Evolutionary conservation across 2,888 invertebrate species (phyloP).

Genomic region (Orgyia antiqua): DNA sequence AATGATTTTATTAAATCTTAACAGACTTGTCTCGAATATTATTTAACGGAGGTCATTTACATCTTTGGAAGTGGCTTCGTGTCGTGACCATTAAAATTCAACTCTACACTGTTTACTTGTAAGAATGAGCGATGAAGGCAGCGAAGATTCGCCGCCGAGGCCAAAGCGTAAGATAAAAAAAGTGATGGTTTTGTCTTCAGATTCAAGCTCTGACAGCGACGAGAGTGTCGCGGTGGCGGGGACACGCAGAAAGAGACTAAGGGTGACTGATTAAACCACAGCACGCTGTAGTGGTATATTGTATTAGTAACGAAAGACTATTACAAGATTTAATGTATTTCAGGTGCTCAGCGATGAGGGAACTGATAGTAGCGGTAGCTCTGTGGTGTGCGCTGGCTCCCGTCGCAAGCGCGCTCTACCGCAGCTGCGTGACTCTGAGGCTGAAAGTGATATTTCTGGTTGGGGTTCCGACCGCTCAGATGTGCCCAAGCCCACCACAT

Average conservation of each 20-base stretch:
- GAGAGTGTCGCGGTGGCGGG: constrained; percentile 53
- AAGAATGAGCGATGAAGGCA: constrained; percentile 63
- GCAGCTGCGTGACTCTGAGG: constrained; percentile 52
- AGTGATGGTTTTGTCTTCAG: constrained; percentile 52
- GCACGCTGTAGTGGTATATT: constrained; percentile 3
- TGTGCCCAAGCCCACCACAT: constrained; percentile 15
- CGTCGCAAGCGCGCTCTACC: constrained; percentile 54
- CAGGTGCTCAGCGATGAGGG: constrained; percentile 77
- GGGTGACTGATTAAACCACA: constrained; percentile 43
- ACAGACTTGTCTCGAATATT: constrained; percentile 36
- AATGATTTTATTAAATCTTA: constrained; percentile 42
- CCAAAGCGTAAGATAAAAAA: constrained; percentile 56
- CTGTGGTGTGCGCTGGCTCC: constrained; percentile 38
- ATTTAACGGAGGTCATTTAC: constrained; percentile 61
- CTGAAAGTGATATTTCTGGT: constrained; percentile 54
- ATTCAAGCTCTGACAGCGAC: constrained; percentile 66
- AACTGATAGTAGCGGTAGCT: constrained; percentile 57
- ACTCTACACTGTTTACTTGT: constrained; percentile 38
- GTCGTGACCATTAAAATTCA: constrained; percentile 48
- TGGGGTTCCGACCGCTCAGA: constrained; percentile 43
- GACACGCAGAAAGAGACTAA: constrained; percentile 65
- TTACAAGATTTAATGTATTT: constrained; percentile 22
- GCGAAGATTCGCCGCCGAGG: constrained; percentile 51
- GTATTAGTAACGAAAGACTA: constrained; percentile 1
- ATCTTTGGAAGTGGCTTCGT: constrained; percentile 64